phyloP scores from a whole-genome alignment of 2,888 invertebrate species.

The Drosophila macrospina region DNA sequence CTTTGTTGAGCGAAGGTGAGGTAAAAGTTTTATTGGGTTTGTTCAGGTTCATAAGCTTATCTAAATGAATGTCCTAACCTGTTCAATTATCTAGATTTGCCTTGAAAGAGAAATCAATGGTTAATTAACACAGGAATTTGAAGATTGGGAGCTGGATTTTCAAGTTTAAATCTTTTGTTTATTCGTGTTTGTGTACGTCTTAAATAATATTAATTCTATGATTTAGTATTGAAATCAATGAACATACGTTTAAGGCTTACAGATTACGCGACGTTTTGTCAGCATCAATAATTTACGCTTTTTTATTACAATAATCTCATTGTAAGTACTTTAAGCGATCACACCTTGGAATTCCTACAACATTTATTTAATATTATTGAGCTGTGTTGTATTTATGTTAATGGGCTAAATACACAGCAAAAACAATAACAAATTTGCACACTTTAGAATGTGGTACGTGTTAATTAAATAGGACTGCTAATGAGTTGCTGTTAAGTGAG shows the following conservation, averaged over 20 bases:
- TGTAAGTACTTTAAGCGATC: constrained; percentile 22
- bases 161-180: constrained; percentile 14
- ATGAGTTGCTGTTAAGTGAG: neutral
- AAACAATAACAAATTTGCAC: constrained; percentile 3
- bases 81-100: constrained; percentile 20
- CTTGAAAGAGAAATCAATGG: constrained; percentile 21
- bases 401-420: constrained; percentile 35
- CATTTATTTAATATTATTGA: neutral
- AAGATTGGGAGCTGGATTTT: constrained; percentile 10
- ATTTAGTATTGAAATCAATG: constrained; percentile 2
- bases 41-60: neutral
- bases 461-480: neutral
- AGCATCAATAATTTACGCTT: constrained; percentile 19
- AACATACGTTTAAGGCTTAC: neutral
- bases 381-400: constrained; percentile 24
- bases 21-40: neutral
- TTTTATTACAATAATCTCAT: constrained; percentile 26
- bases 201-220: neutral
- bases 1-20: neutral
- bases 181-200: neutral
- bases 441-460: constrained; percentile 12
- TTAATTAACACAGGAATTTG: neutral
- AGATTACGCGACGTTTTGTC: constrained; percentile 4
- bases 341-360: constrained; percentile 35
- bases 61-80: constrained; percentile 13